Evolutionary conservation across 2,797 vertebrate species (phyloP).

Genomic region (Microchirus variegatus): DNA sequence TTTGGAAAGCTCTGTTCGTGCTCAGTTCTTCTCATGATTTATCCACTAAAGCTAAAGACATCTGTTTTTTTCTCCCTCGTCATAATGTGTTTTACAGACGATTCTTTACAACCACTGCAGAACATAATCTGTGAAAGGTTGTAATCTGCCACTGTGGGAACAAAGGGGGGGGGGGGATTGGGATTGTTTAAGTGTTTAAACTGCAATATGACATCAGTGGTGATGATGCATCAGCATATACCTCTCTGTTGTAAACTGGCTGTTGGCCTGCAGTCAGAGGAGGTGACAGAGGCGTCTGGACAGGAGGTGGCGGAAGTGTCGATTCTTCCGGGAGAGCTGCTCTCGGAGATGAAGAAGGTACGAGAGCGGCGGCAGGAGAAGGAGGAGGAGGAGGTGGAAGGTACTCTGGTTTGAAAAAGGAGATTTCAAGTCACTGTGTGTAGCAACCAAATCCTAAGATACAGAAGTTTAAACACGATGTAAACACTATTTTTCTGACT

Average conservation of each 20-base stretch:
- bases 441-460: neutral
- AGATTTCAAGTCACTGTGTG: slow-evolving; percentile 2
- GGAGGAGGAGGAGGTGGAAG: slow-evolving; percentile 5
- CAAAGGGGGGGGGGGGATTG: too few relatives aligned
- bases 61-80: slow-evolving; percentile 11
- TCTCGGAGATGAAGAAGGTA: slow-evolving; percentile 27
- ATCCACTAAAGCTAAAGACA: slow-evolving; percentile 35
- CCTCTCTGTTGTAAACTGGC: slow-evolving; percentile 59
- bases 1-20: slow-evolving; percentile 22
- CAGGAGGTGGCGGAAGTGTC: slow-evolving; percentile 48
- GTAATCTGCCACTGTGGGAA: slow-evolving; percentile 17
- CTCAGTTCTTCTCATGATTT: slow-evolving; percentile 22
- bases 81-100: slow-evolving; percentile 46
- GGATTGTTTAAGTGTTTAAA: slow-evolving; percentile 1
- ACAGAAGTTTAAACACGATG: neutral
- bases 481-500: too few relatives aligned
- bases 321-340: slow-evolving; percentile 41
- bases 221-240: slow-evolving; percentile 35
- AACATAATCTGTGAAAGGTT: slow-evolving; percentile 32
- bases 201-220: neutral
- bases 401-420: slow-evolving; percentile 39
- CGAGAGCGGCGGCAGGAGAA: slow-evolving; percentile 35
- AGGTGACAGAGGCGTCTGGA: slow-evolving; percentile 30
- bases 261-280: slow-evolving; percentile 44
- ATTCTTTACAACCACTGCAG: slow-evolving; percentile 9